Evolutionary conservation across 2,113 vertebrate species (phyloP), one percentile per base, ranked within the genome.

Genomic region (Apaloderma vittatum): DNA sequence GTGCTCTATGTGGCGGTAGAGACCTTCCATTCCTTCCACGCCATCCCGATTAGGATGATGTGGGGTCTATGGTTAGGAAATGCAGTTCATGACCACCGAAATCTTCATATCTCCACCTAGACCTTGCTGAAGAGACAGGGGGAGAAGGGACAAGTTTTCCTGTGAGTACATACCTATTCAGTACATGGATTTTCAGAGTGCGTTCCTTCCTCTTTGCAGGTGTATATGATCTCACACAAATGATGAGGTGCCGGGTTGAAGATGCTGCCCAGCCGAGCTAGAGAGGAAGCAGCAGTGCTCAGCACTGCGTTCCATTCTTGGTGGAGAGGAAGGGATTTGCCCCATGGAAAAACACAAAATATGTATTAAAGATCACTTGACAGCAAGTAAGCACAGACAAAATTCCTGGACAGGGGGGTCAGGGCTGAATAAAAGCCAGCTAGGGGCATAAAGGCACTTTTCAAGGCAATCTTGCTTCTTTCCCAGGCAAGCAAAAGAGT

Each of bases 241-340:
- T 7, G 27, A 32, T 0, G 2, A 89, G 30, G 6, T 20, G 30
- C 43, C 22, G 8, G 9, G 21, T n/a, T 23, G 72, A 30, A n/a
- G 16, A 14, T 59, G n/a, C 2, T 15, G 11, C 6, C 9, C 32
- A 46, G 45, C 68, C 48, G 49, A 78, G 17, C 24, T 29, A 19
- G 46, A 68, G 16, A 20, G 20, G 30, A 59, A 30, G 4, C 26
- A 80, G 15, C 1, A 2, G 26, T 21, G 51, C 30, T 66, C 1
- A 0, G 12, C 4, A 1, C 36, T 81, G 51, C 12, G 27, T 59
- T 32, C 62, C 5, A 2, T 40, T 54, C 59, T 74, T 0, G 0
- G 8, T 51, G 61, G 76, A 51, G 43, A 17, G 11, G 55, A 84
- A 59, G 40, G 40, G 40, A 55, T 15, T 22, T 23, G 32, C 29